Percentiles rank a stretch among this genome's conserved stretches.
phyloP scores from a whole-genome alignment of 2,888 invertebrate species.

The Galerucella calmariensis region DNA sequence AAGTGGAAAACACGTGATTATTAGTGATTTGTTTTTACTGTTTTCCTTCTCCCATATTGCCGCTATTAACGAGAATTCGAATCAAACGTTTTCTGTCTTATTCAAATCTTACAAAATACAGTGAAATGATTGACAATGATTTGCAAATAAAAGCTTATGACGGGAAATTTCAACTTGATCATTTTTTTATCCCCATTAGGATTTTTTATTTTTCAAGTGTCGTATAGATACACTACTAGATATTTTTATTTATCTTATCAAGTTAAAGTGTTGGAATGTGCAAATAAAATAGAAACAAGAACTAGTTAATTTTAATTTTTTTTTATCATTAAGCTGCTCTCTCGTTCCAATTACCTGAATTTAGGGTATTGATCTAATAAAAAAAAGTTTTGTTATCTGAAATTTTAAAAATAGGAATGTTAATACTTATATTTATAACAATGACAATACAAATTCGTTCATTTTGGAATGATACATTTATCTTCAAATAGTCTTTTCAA shows the following conservation, averaged over 20 bases:
- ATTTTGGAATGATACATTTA: no score
- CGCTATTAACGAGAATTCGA: no score
- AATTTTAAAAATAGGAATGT: not conserved
- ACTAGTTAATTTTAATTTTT: not conserved
- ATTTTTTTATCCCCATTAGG: not conserved
- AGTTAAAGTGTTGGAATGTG: not conserved
- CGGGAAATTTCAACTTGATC: no score
- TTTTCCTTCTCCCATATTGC: no score
- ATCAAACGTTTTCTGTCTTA: no score
- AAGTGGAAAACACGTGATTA: no score
- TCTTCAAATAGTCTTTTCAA: no score
- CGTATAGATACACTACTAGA: not conserved
- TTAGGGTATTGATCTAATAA: slow-evolving; percentile 7
- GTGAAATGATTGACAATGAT: no score
- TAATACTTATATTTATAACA: not conserved
- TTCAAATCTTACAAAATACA: no score
- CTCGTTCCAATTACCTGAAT: not conserved
- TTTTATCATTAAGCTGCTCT: not conserved
- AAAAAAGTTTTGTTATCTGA: not conserved
- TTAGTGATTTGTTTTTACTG: no score
- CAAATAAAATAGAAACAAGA: not conserved
- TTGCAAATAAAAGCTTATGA: no score
- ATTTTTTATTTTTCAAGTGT: not conserved
- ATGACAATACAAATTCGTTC: no score
- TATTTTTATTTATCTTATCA: not conserved